phyloP scores from a whole-genome alignment of 2,113 vertebrate species.

The Rhizomys pruinosus region DNA sequence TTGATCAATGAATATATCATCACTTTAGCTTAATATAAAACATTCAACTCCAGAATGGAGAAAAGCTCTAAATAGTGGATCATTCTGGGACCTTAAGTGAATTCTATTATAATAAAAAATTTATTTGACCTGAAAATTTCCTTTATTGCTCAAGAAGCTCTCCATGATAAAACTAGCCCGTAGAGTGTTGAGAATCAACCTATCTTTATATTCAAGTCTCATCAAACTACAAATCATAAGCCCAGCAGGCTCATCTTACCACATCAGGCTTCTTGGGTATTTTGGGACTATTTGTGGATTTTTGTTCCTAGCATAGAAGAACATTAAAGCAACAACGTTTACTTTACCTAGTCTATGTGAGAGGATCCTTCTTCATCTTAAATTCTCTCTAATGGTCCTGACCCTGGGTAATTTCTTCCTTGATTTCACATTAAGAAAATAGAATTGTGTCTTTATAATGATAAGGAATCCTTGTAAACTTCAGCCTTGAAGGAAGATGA shows the following conservation, averaged over 20 bases:
- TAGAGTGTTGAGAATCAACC: neutral
- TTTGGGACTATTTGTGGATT: neutral
- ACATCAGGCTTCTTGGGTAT: rapidly evolving
- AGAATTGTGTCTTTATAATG: neutral
- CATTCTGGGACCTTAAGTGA: neutral
- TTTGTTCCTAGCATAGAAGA: neutral
- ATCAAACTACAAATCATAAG: neutral
- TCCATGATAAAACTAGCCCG: neutral
- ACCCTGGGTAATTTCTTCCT: slow-evolving; percentile 11
- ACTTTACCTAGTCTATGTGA: slow-evolving; percentile 1
- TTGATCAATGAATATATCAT: neutral
- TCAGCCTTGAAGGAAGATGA: neutral
- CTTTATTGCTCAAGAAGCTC: slow-evolving; percentile 15
- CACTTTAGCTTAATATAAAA: slow-evolving; percentile 10
- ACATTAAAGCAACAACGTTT: neutral
- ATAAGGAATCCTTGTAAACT: slow-evolving; percentile 12
- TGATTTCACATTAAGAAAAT: slow-evolving; percentile 20
- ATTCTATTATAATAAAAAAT: neutral
- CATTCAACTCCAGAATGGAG: neutral
- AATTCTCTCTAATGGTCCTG: neutral
- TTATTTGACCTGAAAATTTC: slow-evolving; percentile 1
- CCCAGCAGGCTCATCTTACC: neutral
- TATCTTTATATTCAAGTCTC: neutral
- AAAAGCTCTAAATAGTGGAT: neutral
- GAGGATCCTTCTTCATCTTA: neutral